A percentile compares a stretch with the other conserved stretches of the same genome.
Conservation (phyloP, 2,797 vertebrate genomes). For the Rhincodon typus region DNA sequence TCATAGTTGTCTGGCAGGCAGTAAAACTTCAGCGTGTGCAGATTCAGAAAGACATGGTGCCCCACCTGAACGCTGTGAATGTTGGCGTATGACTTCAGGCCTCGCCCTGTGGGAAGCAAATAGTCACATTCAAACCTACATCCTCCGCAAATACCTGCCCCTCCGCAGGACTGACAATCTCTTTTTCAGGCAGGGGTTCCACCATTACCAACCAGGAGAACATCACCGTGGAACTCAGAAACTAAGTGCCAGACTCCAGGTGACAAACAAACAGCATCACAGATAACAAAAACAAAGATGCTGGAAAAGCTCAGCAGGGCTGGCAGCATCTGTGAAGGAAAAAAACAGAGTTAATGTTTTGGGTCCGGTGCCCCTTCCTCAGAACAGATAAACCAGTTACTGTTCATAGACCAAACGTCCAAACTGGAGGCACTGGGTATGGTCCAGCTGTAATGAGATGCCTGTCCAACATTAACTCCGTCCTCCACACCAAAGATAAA, state of each 20-base stretch:
- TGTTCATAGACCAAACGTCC: not conserved
- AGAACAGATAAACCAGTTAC: not conserved
- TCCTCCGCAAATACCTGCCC: no score
- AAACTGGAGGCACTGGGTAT: no score
- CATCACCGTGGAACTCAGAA: not conserved
- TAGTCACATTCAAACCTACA: not conserved
- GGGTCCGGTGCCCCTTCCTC: no score
- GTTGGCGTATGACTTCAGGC: conserved; percentile 90
- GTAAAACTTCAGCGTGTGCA: conserved; percentile 94
- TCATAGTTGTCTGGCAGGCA: conserved; percentile 96
- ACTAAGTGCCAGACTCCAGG: not conserved
- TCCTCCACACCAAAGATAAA: no score
- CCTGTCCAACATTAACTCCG: no score
- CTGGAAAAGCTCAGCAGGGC: no score
- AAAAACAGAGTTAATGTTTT: no score
- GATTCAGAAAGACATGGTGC: conserved; percentile 92
- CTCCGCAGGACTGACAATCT: no score
- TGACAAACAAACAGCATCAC: not conserved
- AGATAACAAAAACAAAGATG: not conserved
- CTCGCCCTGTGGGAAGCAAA: conserved; percentile 63
- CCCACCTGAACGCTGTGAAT: conserved; percentile 93
- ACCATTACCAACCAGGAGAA: not conserved
- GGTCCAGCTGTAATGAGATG: no score
- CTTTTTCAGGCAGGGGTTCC: not conserved
- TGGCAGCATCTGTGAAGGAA: no score